phyloP scores from a whole-genome alignment of 1,140 invertebrate genomes.

The Lasaia peninsularis region DNA sequence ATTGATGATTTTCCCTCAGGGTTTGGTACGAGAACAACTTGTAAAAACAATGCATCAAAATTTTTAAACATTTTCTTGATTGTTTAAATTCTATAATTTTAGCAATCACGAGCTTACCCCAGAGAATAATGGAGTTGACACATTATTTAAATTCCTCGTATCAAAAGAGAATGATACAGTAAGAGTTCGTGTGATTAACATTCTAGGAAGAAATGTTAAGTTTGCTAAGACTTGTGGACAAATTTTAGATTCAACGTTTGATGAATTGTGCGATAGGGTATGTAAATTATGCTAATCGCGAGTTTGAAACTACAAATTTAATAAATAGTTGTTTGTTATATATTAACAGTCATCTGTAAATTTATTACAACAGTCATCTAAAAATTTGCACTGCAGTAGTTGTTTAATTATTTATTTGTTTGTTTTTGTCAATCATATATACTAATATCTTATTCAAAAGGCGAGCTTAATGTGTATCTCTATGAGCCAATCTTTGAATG shows the following conservation, averaged over 20 bases:
- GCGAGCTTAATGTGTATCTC: too few species aligned
- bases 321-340: too few species aligned
- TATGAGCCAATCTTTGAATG: too few species aligned
- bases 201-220: slow-evolving; percentile 91
- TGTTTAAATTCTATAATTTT: slow-evolving; percentile 27
- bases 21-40: too few species aligned
- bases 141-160: slow-evolving; percentile 92
- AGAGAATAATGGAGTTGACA: slow-evolving; percentile 85
- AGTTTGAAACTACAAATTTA: too few species aligned
- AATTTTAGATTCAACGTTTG: slow-evolving; percentile 93
- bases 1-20: too few species aligned
- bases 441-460: too few species aligned
- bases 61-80: neutral
- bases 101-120: slow-evolving; percentile 66
- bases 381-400: too few species aligned
- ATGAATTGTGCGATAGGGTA: slow-evolving; percentile 94
- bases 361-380: too few species aligned
- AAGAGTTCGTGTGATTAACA: slow-evolving; percentile 88
- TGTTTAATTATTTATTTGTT: too few species aligned
- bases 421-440: too few species aligned
- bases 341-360: too few species aligned
- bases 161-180: slow-evolving; percentile 95
- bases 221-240: slow-evolving; percentile 95
- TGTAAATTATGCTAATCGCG: slow-evolving; percentile 55
- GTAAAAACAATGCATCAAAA: neutral